Evolutionary conservation across 2,888 invertebrate species (phyloP), one percentile per base, ranked within the genome.

Genomic region (Clitarchus hookeri): DNA sequence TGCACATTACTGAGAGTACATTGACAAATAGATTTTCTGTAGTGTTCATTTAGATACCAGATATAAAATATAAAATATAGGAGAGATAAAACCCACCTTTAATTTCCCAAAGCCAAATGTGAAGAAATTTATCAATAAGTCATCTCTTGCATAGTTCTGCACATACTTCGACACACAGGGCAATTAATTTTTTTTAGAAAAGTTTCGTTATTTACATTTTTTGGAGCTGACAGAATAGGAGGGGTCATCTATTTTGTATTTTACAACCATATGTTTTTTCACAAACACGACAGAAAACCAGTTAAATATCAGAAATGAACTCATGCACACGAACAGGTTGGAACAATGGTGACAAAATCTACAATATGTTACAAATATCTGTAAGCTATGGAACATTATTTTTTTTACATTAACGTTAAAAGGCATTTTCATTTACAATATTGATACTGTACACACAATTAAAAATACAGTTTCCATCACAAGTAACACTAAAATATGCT

Each of bases 31-130:
- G 82, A 82, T 27, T 82, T 82, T 82, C 44, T 82, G 44, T 82
- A 82, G 27, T 82, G 27, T 82, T 82, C 82, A 82, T 82, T 82
- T 36, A 82, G 82, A 82, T 82, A 82, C 82, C 82, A 82, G 82
- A 82, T 82, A 82, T 82, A 82, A 82, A 82, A 82, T 82, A 82
- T 82, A 82, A 82, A 82, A 82, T 82, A 82, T 82, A 82, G 82
- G 82, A 82, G 82, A 82, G 82, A 82, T 82, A 82, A 82, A 82
- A 82, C 82, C 82, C 82, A 82, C 27, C 44, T 44, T 36, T 36
- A 13, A 44, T 82, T 82, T 82, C 44, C 44, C 27, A 82, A 82
- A 82, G 27, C 82, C 27, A 82, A 82, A 36, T 36, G 19, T 36
- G 44, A 82, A 82, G 27, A 82, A 82, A 82, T 13, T 82, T 82